Conservation (phyloP, 1,140 invertebrate species). For the Protaetia brevitarsis region DNA sequence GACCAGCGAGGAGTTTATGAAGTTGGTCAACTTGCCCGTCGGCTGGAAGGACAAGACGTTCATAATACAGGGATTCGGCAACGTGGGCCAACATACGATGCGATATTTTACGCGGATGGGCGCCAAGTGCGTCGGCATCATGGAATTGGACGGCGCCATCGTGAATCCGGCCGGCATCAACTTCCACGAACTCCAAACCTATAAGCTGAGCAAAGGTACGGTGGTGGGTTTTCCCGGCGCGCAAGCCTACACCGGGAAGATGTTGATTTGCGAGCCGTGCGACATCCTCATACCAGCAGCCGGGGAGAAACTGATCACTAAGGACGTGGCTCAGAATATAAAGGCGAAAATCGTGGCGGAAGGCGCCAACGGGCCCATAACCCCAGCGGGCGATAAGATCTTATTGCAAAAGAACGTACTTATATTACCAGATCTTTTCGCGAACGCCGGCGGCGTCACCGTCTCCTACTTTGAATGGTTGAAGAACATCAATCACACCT, state of each 20-base stretch:
- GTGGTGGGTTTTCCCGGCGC: slow-evolving; percentile 77
- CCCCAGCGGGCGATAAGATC: slow-evolving; percentile 94
- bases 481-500: slow-evolving; percentile 99
- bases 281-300: slow-evolving; percentile 98
- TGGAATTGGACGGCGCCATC: slow-evolving; percentile 93
- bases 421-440: slow-evolving; percentile 95
- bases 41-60: slow-evolving; percentile 97
- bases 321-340: slow-evolving; percentile 87
- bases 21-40: slow-evolving; percentile 90
- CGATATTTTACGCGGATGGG: slow-evolving; percentile 93
- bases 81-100: slow-evolving; percentile 98
- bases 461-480: slow-evolving; percentile 99
- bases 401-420: slow-evolving; percentile 92
- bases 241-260: slow-evolving; percentile 80
- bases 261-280: slow-evolving; percentile 90
- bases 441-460: slow-evolving; percentile 98
- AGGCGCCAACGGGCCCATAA: slow-evolving; percentile 98
- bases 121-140: slow-evolving; percentile 90
- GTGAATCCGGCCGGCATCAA: slow-evolving; percentile 94
- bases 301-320: slow-evolving; percentile 93
- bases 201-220: slow-evolving; percentile 6
- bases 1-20: slow-evolving; percentile 96
- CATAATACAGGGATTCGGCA: slow-evolving; percentile 98
- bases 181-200: slow-evolving; percentile 66
- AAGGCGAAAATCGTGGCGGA: slow-evolving; percentile 97